Evolutionary conservation across 2,888 invertebrate genomes (phyloP), one percentile per base, ranked within the genome.

Genomic region (Latheticus oryzae): DNA sequence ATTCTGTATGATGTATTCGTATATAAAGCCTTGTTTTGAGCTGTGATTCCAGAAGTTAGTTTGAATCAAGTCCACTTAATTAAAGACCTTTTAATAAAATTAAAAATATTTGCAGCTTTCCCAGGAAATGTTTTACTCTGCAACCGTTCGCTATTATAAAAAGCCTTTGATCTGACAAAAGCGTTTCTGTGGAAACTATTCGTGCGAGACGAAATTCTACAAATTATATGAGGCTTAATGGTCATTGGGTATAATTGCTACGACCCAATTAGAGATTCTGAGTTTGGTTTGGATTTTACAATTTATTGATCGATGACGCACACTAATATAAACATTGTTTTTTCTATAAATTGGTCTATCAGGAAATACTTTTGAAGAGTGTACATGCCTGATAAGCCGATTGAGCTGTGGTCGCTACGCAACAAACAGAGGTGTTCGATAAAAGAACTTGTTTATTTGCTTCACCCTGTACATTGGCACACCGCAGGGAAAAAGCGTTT

Each of bases 361-460:
- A 5, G 21, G 21, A 5, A 4, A 43, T 51, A 35, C 38, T 53
- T 51, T 35, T 24, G 48, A 53, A 42, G 60, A 38, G 56, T 60
- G 60, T 62, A 59, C 55, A 57, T 47, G 51, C 19, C 59, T 37
- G 62, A 64, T 64, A 64, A 64, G 62, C 62, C 62, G 62, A 64
- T 64, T 62, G 61, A 61, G 62, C 43, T 40, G 48, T 58, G 53
- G 58, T 58, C 53, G 53, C 58, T 58, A 58, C 53, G 58, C 58
- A 58, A 58, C 53, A 47, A 26, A 33, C 42, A 26, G 35, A 47
- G 53, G 53, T 58, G 52, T 52, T 8, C 35, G 48, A 48, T 48
- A 48, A 48, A 48, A n/a, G n/a, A n/a, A n/a, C n/a, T n/a, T n/a
- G n/a, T n/a, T n/a, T n/a, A n/a, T n/a, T n/a, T n/a, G 26, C 45